phyloP scores from a whole-genome alignment of 2,797 vertebrate species.

The Acanthurus leucopareius region DNA sequence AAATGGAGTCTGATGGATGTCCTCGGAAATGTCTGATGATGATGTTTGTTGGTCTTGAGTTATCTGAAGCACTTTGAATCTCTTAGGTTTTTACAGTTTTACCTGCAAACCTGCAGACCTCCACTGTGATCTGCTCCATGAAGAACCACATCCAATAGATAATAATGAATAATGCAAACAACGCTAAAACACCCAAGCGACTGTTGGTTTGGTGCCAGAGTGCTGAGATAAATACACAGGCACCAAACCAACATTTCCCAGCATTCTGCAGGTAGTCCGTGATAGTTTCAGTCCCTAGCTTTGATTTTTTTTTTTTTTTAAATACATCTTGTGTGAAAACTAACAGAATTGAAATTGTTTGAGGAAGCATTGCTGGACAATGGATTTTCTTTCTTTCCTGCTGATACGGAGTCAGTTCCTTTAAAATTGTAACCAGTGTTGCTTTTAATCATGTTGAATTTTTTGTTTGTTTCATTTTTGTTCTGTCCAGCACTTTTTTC shows the following conservation, averaged over 20 bases:
- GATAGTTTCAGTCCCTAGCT: constrained; percentile 1
- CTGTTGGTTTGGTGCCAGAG: constrained; percentile 2
- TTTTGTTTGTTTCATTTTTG: constrained; percentile 14
- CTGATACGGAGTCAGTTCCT: constrained; percentile 1
- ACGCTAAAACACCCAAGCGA: accelerated
- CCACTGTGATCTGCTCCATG: not conserved
- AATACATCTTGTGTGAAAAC: constrained; percentile 8
- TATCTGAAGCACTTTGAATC: constrained; percentile 51
- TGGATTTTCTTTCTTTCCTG: constrained; percentile 53
- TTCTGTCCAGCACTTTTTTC: constrained; percentile 58
- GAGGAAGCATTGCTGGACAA: constrained; percentile 67
- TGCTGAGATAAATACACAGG: no score
- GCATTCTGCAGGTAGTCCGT: not conserved
- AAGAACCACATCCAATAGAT: not conserved
- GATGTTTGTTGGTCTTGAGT: constrained; percentile 17
- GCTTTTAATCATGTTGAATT: constrained; percentile 16
- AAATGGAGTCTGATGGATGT: not conserved
- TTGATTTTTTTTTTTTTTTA: not conserved
- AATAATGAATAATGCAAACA: not conserved
- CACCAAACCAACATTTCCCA: not conserved
- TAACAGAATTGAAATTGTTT: not conserved
- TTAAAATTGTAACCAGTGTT: not conserved
- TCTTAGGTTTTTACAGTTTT: not conserved
- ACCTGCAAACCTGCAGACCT: constrained; percentile 31
- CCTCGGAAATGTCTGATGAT: not conserved